Base-by-base conservation (phyloP, 2,888 invertebrate genomes). In the Kryphioiulus occultus region DNA sequence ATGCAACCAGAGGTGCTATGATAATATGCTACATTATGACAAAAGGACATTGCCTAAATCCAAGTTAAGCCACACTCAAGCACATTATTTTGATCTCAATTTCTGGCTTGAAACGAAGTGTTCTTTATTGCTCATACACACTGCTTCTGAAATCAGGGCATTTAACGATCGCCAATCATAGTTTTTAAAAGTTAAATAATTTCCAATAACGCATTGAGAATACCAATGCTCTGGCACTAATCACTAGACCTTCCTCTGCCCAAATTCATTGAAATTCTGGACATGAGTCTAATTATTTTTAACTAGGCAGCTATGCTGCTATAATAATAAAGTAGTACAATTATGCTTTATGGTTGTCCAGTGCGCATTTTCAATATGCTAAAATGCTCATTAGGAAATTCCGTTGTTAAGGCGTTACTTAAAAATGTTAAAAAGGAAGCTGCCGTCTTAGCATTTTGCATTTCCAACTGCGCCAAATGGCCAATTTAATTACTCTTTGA, bases 321-420 rank as follows among this genome's bases (percentile, higher is more conserved):
- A 7, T 7, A 35, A 35, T 35, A 35, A 15, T 78, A 26, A 78
- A 78, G 78, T 30, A 15, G 78, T 30, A 12, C 9, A 78, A 78
- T 78, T 78, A 26, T 78, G 78, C 78, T 78, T 78, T 78, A 78
- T 78, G 78, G 10, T 78, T 78, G 78, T 15, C n/a, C 78, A 0
- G 30, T 78, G 78, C 30, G 78, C 78, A 78, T 78, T 78, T 78
- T 78, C 78, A 15, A 1, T 78, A 78, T 15, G 22, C 15, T 59
- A 78, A 78, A 78, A 78, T 78, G 78, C 30, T 78, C 78, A 78
- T 78, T 78, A 78, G 78, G 78, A 30, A 78, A 78, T 78, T 78
- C 26, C 78, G 15, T 12, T 44, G 5, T 4, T 78, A 78, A 78
- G 12, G 15, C 22, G 5, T 22, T 68, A 68, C 22, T 26, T 78